Percentiles rank a stretch among this genome's conserved stretches.
phyloP scores from a whole-genome alignment of 2,888 invertebrate species.

The Dynastes tityus region DNA sequence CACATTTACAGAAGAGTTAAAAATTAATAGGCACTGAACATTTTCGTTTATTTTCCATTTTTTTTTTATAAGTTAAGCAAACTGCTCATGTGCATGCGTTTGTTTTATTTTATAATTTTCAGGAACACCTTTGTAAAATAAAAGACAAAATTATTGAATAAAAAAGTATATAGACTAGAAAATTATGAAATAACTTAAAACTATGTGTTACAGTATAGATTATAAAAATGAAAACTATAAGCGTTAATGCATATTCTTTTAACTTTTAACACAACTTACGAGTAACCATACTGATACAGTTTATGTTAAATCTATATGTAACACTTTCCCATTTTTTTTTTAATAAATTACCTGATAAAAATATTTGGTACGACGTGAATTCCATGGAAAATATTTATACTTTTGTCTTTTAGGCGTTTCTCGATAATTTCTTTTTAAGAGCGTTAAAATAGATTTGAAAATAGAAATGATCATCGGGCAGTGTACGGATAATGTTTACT shows the following conservation, averaged over 20 bases:
- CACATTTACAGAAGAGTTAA: constrained; percentile 53
- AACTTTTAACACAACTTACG: constrained; percentile 41
- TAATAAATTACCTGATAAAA: constrained; percentile 41
- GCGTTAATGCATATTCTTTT: constrained; percentile 38
- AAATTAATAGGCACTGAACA: constrained; percentile 52
- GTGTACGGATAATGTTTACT: constrained; percentile 22
- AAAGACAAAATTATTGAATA: constrained; percentile 48
- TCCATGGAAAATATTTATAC: constrained; percentile 18
- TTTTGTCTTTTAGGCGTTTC: constrained; percentile 24
- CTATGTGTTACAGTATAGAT: constrained; percentile 51
- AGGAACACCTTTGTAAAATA: constrained; percentile 51
- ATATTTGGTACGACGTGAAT: constrained; percentile 43
- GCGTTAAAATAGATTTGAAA: constrained; percentile 23
- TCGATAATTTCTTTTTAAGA: background rate
- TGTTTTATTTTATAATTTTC: constrained; percentile 42
- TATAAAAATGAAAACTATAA: constrained; percentile 48
- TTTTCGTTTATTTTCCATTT: constrained; percentile 42
- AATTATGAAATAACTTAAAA: constrained; percentile 53
- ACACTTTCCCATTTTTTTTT: constrained; percentile 40
- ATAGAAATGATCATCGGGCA: constrained; percentile 27
- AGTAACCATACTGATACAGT: constrained; percentile 44
- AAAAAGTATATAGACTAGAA: constrained; percentile 52
- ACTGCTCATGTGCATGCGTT: constrained; percentile 47
- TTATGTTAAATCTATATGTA: constrained; percentile 48
- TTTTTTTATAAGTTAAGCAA: constrained; percentile 39